Conservation (phyloP, 92 coral and sea anemone species). For the Porites divaricata region DNA sequence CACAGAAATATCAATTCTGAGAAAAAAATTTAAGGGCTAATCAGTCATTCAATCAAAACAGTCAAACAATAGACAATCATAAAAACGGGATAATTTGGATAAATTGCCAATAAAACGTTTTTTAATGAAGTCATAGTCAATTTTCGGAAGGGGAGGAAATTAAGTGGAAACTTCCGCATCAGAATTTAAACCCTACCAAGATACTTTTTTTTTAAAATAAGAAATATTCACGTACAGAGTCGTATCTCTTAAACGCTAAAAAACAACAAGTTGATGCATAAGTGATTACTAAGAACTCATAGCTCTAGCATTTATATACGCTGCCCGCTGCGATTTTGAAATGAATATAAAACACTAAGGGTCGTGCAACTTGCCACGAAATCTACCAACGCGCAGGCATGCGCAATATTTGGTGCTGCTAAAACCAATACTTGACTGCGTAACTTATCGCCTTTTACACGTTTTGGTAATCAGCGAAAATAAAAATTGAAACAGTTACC, state of each 20-base stretch:
- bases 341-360: not conserved
- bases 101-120: no score
- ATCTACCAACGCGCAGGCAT: not conserved
- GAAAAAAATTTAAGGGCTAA: no score
- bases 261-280: constrained; percentile 11
- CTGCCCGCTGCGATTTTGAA: not conserved
- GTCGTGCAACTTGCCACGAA: constrained; percentile 11
- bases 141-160: no score
- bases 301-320: not conserved
- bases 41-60: no score
- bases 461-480: not conserved
- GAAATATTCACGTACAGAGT: no score
- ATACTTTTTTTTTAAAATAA: no score
- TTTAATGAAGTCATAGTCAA: no score
- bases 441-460: not conserved
- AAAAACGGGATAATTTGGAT: no score
- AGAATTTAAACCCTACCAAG: no score
- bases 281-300: constrained; percentile 15
- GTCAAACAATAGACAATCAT: no score
- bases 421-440: not conserved
- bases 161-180: no score
- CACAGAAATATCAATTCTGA: no score
- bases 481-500: not conserved
- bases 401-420: not conserved
- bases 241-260: not conserved